phyloP scores from a whole-genome alignment of 2,797 vertebrate genomes.

The Poeciliopsis infans region DNA sequence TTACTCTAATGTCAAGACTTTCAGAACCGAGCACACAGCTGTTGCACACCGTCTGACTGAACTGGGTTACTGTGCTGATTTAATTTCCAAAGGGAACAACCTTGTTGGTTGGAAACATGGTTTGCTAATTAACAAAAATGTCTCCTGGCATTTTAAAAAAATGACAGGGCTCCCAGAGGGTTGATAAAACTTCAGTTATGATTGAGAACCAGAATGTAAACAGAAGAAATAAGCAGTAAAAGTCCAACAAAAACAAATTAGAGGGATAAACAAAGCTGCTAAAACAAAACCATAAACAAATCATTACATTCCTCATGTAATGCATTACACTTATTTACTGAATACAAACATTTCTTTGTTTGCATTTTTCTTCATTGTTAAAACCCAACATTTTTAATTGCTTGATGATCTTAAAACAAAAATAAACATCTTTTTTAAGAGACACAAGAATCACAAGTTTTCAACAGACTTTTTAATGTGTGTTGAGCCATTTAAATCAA shows the following conservation, averaged over 20 bases:
- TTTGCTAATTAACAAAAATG: constrained; percentile 76
- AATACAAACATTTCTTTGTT: neutral
- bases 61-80: constrained; percentile 75
- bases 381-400: neutral
- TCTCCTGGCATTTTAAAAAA: constrained; percentile 71
- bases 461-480: constrained; percentile 17
- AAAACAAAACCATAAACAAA: neutral
- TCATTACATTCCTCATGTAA: neutral
- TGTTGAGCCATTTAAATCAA: constrained; percentile 28
- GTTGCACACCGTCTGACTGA: constrained; percentile 60
- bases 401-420: neutral
- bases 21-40: constrained; percentile 23
- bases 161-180: constrained; percentile 56
- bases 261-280: neutral
- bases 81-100: constrained; percentile 75
- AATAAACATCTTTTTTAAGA: constrained; percentile 1
- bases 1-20: constrained; percentile 29
- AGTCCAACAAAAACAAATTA: neutral
- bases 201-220: constrained; percentile 57
- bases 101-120: constrained; percentile 62
- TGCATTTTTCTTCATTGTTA: constrained; percentile 2
- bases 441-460: constrained; percentile 24
- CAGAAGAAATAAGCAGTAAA: constrained; percentile 36
- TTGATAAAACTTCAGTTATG: constrained; percentile 50
- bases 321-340: neutral